Percentiles rank a stretch among this genome's conserved stretches.
These are phyloP conservation scores for Cryptocephalus moraei DNA, from an alignment of 2,888 invertebrate species.

Conservation along the genomic window DNA sequence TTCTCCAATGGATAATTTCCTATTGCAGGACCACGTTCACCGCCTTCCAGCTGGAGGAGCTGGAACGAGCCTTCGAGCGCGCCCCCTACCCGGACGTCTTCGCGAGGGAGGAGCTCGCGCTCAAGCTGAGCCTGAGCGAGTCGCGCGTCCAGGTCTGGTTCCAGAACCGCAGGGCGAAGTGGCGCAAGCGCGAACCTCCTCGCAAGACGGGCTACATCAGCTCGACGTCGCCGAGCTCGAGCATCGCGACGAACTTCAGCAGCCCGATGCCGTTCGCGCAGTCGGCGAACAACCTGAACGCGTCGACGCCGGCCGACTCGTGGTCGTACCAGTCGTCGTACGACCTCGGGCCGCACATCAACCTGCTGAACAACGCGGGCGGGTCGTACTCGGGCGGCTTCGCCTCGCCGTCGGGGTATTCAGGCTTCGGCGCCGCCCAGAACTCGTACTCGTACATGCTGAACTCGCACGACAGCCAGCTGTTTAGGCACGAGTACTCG, in stretches of 20 bases:
- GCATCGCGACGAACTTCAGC: slow-evolving; percentile 38
- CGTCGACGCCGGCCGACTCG: slow-evolving; percentile 54
- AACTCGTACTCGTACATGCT: slow-evolving; percentile 52
- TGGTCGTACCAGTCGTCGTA: slow-evolving; percentile 68
- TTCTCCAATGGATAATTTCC: no score
- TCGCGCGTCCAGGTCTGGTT: slow-evolving; percentile 72
- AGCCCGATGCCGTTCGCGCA: slow-evolving; percentile 47
- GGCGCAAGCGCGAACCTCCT: slow-evolving; percentile 90
- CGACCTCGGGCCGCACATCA: slow-evolving; percentile 65
- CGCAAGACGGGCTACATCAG: slow-evolving; percentile 76
- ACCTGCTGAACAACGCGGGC: slow-evolving; percentile 56
- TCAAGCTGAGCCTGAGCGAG: slow-evolving; percentile 83
- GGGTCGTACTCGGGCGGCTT: slow-evolving; percentile 57
- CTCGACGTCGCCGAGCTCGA: slow-evolving; percentile 58
- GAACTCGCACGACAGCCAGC: slow-evolving; percentile 60
- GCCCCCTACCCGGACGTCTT: slow-evolving; percentile 96
- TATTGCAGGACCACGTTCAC: slow-evolving; percentile 87
- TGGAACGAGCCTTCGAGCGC: slow-evolving; percentile 88
- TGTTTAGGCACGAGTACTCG: slow-evolving; percentile 57
- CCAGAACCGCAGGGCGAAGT: slow-evolving; percentile 85
- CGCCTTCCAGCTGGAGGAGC: slow-evolving; percentile 85
- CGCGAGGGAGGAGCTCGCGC: slow-evolving; percentile 85
- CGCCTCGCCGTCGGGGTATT: slow-evolving; percentile 46
- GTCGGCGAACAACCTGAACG: slow-evolving; percentile 39
- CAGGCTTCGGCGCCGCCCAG: slow-evolving; percentile 51